phyloP scores from a whole-genome alignment of 2,888 invertebrate genomes.

The Exephanes ischioxanthus region DNA sequence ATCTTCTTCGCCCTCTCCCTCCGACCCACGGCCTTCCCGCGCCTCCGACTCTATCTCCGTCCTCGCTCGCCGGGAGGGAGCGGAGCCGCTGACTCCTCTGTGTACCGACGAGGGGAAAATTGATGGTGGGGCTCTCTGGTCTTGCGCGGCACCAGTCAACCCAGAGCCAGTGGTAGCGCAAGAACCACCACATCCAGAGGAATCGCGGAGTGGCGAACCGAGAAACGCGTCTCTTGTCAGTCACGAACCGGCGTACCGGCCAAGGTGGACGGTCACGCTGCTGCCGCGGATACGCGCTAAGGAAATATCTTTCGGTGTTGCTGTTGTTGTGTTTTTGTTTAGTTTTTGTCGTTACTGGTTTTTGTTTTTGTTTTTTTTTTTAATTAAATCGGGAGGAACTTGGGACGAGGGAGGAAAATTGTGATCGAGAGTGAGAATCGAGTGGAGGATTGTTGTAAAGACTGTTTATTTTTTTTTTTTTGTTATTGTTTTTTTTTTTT shows the following conservation, averaged over 20 bases:
- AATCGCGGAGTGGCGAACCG: slow-evolving; percentile 47
- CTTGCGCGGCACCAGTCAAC: slow-evolving; percentile 84
- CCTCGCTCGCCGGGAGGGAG: slow-evolving; percentile 46
- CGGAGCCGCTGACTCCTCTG: slow-evolving; percentile 46
- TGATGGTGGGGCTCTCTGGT: slow-evolving; percentile 84
- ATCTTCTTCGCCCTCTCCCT: slow-evolving; percentile 35
- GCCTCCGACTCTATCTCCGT: slow-evolving; percentile 44
- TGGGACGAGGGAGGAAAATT: not conserved
- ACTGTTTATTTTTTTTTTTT: not conserved
- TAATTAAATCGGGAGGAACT: not conserved
- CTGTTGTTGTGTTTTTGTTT: slow-evolving; percentile 1
- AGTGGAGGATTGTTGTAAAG: not conserved
- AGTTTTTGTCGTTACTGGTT: not conserved
- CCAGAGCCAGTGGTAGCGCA: slow-evolving; percentile 83
- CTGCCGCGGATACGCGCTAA: not conserved
- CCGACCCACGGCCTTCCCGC: slow-evolving; percentile 9
- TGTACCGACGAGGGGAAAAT: slow-evolving; percentile 73
- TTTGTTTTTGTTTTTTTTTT: slow-evolving; percentile 10
- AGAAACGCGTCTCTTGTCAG: slow-evolving; percentile 43
- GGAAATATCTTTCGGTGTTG: not conserved
- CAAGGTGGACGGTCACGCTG: slow-evolving; percentile 24
- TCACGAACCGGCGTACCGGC: slow-evolving; percentile 57
- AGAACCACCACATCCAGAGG: slow-evolving; percentile 77
- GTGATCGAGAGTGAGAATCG: not conserved
- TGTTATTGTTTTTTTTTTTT: not conserved